These are phyloP conservation scores for Scaptomyza tumidula DNA, from an alignment of 2,888 invertebrate species.

Conservation along the genomic window DNA sequence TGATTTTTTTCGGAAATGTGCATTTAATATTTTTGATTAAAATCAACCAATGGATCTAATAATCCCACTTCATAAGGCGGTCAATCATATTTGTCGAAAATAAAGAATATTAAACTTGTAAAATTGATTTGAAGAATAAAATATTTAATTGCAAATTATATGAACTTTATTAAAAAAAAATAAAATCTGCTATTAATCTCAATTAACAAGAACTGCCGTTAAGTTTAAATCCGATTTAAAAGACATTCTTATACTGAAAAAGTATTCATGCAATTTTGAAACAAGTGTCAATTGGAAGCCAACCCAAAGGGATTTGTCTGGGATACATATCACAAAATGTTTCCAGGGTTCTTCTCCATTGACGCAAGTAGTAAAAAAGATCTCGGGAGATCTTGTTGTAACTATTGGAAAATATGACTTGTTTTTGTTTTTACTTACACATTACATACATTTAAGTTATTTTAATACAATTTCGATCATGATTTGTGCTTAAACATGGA, in stretches of 20 bases:
- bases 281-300: not conserved
- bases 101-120: not conserved
- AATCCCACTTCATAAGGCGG: not conserved
- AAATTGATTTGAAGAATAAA: not conserved
- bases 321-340: slow-evolving; percentile 2
- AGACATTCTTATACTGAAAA: not conserved
- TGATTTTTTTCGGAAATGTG: not conserved
- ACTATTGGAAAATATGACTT: slow-evolving; percentile 12
- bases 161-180: slow-evolving; percentile 5
- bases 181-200: not conserved
- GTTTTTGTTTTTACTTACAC: slow-evolving; percentile 40
- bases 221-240: not conserved
- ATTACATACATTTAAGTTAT: slow-evolving; percentile 30
- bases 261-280: not conserved
- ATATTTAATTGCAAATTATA: slow-evolving; percentile 6
- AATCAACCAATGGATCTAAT: not conserved
- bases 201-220: not conserved
- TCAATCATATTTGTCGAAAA: not conserved
- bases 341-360: not conserved
- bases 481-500: slow-evolving; percentile 57
- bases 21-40: not conserved
- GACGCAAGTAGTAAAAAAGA: slow-evolving; percentile 1
- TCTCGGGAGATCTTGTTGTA: not conserved
- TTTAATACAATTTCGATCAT: slow-evolving; percentile 58
- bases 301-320: not conserved